Evolutionary conservation across 1,140 invertebrate species (phyloP).

Genomic region (Stenopsyche tienmushanensis): DNA sequence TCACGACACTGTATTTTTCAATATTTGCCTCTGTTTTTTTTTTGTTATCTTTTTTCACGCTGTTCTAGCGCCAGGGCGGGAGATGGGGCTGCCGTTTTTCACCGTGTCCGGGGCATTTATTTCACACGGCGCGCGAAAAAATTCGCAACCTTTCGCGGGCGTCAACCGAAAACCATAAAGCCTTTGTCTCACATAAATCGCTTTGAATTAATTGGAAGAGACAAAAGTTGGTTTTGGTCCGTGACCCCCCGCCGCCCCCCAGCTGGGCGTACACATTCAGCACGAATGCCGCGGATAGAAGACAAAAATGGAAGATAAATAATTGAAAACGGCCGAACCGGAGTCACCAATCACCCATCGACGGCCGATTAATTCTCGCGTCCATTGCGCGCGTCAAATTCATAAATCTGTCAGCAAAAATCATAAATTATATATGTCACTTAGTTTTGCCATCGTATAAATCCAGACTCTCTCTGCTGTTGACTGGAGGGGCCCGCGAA

Average conservation of each 20-base stretch:
- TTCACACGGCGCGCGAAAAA: neutral
- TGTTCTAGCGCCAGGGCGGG: neutral
- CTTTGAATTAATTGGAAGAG: constrained; percentile 15
- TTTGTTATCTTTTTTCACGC: neutral
- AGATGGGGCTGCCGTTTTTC: neutral
- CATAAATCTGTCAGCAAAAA: constrained; percentile 19
- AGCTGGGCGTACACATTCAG: neutral
- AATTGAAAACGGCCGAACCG: constrained; percentile 8
- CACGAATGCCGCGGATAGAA: neutral
- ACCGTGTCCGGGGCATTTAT: neutral
- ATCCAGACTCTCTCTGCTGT: neutral
- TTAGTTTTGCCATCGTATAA: constrained; percentile 13
- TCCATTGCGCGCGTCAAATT: constrained; percentile 20
- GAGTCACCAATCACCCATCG: constrained; percentile 19
- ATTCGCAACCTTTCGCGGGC: neutral
- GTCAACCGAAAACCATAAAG: constrained; percentile 16
- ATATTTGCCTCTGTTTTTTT: neutral
- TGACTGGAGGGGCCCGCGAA: neutral
- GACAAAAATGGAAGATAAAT: constrained; percentile 16
- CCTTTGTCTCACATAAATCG: constrained; percentile 16
- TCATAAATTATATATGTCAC: constrained; percentile 11
- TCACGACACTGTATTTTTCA: no score
- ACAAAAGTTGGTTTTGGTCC: constrained; percentile 1
- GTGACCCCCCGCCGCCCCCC: neutral
- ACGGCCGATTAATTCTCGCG: constrained; percentile 25